Base-by-base conservation (phyloP, 2,888 invertebrate genomes). In the Dicycla oo region DNA sequence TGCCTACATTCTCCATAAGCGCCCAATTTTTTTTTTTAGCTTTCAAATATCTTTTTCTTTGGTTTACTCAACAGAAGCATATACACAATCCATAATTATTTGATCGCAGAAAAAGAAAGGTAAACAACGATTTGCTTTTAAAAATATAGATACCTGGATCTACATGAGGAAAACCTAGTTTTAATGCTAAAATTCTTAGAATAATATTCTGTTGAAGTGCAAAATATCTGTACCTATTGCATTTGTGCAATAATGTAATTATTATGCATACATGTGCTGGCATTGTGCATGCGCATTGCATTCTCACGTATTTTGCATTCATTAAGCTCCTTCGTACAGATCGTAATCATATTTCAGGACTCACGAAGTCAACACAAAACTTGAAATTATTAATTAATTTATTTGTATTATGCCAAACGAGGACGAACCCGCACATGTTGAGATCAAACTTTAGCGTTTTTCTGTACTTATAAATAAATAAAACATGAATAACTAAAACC, bases 121-220 rank as follows among this genome's bases (percentile, higher is more conserved):
- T 26, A 54, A 71, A 38, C 5, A 43, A 57, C 10, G 0, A 3
- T 13, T 45, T 30, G 1, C 26, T 26, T 53, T 54, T n/a, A 38
- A 61, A n/a, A 73, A n/a, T 26, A 34, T 18, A 58, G n/a, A 23
- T 62, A 53, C 34, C 5, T 54, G 40, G 11, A 54, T 10, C 7
- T 18, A 3, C 56, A 58, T 38, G 38, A 82, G 79, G 68, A 72
- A 81, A 82, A 78, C 23, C 40, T 54, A 53, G 23, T 67, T 68
- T 67, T 67, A 57, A 65, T 61, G 30, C n/a, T 47, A 47, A 53
- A 53, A 58, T 80, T 68, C 75, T 47, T 57, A 58, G 60, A 66
- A 83, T 56, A 34, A 47, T 51, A 11, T 38, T 49, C 47, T 56
- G 8, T 80, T 63, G 18, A 68, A 62, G 68, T 66, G 56, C 66